Evolutionary conservation across 2,888 invertebrate genomes (phyloP).

Genomic region (Girardia tigrina): DNA sequence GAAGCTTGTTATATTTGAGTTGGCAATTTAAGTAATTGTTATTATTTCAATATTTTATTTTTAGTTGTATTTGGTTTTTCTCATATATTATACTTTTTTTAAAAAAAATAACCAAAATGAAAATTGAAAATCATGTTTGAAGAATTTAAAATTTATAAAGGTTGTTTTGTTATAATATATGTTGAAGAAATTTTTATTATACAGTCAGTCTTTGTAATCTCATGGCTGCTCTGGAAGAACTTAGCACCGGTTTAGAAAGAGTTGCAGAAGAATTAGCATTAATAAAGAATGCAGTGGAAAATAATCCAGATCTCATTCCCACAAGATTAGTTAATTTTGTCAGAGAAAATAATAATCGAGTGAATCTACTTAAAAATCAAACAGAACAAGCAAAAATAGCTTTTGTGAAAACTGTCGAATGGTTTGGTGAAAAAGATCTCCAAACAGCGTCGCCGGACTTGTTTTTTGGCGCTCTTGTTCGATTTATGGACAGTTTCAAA

Average conservation of each 20-base stretch:
- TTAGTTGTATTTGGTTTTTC: too few relatives aligned
- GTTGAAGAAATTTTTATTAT: too few relatives aligned
- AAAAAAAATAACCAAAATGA: too few relatives aligned
- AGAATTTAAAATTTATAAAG: too few relatives aligned
- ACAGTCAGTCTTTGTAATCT: not conserved
- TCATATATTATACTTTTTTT: too few relatives aligned
- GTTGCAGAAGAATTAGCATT: not conserved
- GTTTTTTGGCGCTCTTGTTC: not conserved
- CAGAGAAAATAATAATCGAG: slow-evolving; percentile 10
- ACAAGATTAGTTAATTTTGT: slow-evolving; percentile 12
- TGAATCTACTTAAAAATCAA: not conserved
- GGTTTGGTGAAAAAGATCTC: slow-evolving; percentile 16
- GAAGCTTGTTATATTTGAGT: too few relatives aligned
- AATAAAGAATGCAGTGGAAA: not conserved
- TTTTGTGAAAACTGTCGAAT: slow-evolving; percentile 3
- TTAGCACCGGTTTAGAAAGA: not conserved
- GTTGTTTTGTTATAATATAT: too few relatives aligned
- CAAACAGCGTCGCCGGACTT: slow-evolving; percentile 24
- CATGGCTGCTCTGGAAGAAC: not conserved
- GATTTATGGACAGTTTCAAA: slow-evolving; percentile 26
- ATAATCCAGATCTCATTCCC: not conserved
- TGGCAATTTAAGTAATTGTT: too few relatives aligned
- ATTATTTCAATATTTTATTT: too few relatives aligned
- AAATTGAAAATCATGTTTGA: too few relatives aligned
- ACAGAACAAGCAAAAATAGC: slow-evolving; percentile 2